Conservation (phyloP, 2,797 vertebrate genomes). For the Phalloptychus januarius region DNA sequence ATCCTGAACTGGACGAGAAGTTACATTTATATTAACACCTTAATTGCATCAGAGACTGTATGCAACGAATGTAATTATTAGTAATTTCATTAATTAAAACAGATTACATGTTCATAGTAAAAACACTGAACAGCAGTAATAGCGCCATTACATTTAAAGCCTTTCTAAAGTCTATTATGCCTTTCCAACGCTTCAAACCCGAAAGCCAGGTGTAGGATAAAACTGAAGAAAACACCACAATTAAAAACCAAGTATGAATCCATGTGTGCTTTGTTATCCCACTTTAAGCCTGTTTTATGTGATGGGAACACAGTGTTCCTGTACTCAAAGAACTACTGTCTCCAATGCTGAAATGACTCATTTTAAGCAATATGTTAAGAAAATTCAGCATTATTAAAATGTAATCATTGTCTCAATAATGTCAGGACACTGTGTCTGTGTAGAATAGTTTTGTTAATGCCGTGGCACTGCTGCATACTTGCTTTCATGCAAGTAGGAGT, state of each 20-base stretch:
- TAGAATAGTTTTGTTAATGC: slow-evolving; percentile 26
- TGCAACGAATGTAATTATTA: neutral
- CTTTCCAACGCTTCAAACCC: neutral
- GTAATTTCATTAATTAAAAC: neutral
- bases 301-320: slow-evolving; percentile 43
- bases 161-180: neutral
- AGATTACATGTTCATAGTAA: neutral
- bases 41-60: neutral
- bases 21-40: neutral
- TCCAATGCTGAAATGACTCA: slow-evolving; percentile 22
- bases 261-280: neutral
- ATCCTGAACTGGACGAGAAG: neutral
- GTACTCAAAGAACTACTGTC: slow-evolving; percentile 9
- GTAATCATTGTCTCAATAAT: slow-evolving; percentile 16
- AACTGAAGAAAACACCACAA: neutral
- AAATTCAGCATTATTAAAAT: slow-evolving; percentile 23
- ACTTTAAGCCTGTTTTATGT: slow-evolving; percentile 5
- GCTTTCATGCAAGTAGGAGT: slow-evolving; percentile 10
- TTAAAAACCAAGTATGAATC: neutral
- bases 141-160: neutral
- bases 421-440: slow-evolving; percentile 15
- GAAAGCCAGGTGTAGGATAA: neutral
- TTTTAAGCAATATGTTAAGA: slow-evolving; percentile 26
- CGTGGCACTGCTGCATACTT: slow-evolving; percentile 3
- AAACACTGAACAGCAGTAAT: neutral